Evolutionary conservation across 53 echinoderm and acorn worm genomes (phyloP).

Genomic region (Astropecten irregularis): DNA sequence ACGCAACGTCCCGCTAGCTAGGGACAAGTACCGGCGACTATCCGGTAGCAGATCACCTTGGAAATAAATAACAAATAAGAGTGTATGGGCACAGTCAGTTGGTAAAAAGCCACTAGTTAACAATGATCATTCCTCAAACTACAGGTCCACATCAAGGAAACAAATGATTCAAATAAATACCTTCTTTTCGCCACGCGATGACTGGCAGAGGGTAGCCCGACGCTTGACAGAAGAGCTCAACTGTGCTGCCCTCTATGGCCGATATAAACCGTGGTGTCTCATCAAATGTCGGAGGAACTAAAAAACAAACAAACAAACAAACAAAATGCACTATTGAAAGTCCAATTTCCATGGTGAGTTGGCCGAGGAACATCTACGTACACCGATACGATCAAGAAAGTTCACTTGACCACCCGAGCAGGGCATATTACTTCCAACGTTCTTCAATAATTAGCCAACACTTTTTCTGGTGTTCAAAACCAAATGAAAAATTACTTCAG

Average conservation of each 20-base stretch:
- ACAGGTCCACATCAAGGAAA: too few relatives aligned
- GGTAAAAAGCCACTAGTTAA: not conserved
- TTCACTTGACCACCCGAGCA: too few relatives aligned
- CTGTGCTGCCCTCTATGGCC: conserved; percentile 92
- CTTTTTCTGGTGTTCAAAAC: too few relatives aligned
- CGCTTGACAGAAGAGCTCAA: conserved; percentile 85
- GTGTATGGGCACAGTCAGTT: too few relatives aligned
- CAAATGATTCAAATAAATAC: too few relatives aligned
- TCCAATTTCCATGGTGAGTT: too few relatives aligned
- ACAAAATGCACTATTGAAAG: not conserved
- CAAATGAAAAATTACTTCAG: too few relatives aligned
- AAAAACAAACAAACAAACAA: not conserved
- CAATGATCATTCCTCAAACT: not conserved
- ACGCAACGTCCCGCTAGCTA: conserved; percentile 80
- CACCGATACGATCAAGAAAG: too few relatives aligned
- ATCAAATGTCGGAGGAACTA: conserved; percentile 87
- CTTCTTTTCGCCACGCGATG: conserved; percentile 94
- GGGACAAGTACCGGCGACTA: conserved; percentile 82
- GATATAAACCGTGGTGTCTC: conserved; percentile 71
- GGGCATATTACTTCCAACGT: too few relatives aligned
- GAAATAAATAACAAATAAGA: too few relatives aligned
- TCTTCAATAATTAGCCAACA: too few relatives aligned
- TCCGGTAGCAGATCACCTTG: conserved; percentile 71
- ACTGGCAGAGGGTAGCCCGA: conserved; percentile 87
- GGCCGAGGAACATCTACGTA: too few relatives aligned